Conservation (phyloP, 2,113 vertebrate species). For the Festucalex cinctus region DNA sequence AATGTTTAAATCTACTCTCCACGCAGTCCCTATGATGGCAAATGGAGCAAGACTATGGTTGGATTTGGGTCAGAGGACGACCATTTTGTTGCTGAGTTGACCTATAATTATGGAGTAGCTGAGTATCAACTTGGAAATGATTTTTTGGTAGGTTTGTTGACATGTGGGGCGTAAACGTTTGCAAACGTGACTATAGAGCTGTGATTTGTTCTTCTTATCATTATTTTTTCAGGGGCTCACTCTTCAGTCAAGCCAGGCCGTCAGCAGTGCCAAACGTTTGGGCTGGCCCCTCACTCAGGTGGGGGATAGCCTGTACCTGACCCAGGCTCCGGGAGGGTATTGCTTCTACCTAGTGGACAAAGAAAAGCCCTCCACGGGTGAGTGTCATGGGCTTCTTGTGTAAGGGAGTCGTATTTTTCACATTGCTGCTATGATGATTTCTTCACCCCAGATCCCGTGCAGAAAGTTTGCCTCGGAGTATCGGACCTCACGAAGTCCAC, state of each 20-base stretch:
- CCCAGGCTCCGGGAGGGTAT: constrained; percentile 89
- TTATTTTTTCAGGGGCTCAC: constrained; percentile 80
- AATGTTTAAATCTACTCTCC: neutral
- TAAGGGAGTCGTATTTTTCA: neutral
- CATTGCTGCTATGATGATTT: neutral
- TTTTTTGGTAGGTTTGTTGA: constrained; percentile 82
- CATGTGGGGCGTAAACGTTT: neutral
- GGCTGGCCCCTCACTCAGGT: constrained; percentile 86
- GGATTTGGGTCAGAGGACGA: constrained; percentile 90
- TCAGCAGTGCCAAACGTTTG: constrained; percentile 81
- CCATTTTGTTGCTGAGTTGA: constrained; percentile 93
- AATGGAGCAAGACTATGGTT: constrained; percentile 99
- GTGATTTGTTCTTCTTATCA: neutral
- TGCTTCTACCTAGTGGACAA: constrained; percentile 85
- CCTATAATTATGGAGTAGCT: constrained; percentile 93
- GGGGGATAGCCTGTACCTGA: constrained; percentile 75
- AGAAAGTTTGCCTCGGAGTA: constrained; percentile 88
- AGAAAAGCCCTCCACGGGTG: constrained; percentile 76
- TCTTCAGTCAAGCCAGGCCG: constrained; percentile 83
- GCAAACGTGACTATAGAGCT: neutral
- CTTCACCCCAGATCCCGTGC: constrained; percentile 80
- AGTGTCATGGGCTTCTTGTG: neutral
- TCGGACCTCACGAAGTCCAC: constrained; percentile 83
- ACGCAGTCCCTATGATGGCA: constrained; percentile 91
- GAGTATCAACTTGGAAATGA: constrained; percentile 90